Base-by-base conservation (phyloP, 2,888 invertebrate genomes). In the Stomorhina lunata region DNA sequence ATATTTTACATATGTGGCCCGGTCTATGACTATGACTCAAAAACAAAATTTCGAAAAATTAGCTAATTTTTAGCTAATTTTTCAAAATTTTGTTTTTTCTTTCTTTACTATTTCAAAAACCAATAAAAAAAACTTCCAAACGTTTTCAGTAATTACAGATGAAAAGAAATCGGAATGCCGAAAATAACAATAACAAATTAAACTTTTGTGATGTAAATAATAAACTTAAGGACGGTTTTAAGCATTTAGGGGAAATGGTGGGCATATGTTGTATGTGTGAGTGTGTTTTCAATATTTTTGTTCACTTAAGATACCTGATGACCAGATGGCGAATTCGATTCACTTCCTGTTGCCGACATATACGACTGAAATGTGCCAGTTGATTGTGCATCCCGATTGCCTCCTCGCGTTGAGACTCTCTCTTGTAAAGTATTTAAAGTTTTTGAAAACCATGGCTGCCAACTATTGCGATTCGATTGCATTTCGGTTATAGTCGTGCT, bases 401-500 rank as follows among this genome's bases (percentile, higher is more conserved):
- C 53, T n/a, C n/a, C n/a, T 4, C 89, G 88, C 22, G 90, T 88
- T 61, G 90, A 87, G 0, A 91, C 91, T 84, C 91, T 91, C 79
- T 91, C 91, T 84, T 91, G 91, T 75, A 91, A 87, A 27, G 91
- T 87, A 81, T 91, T 91, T 20, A 99, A 93, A 0, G 98, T 98
- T 91, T 98, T 98, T 84, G 97, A 96, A 69, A 99, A 93, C 99
- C 99, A 99, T 0, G 96, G 96, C 27, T 98, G 95, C 95, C 98
- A 98, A 82, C 88, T 88, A 68, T 90, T 90, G 27, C 91, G 90
- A 86, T 81, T 91, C 29, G 88, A 88, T 88, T 94, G 94, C 84
- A 96, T 92, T 90, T 98, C 98, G 73, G 95, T 93, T 59, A 96
- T 93, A 0, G 97, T 95, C 0, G 96, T 93, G 88, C 95, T 95